Evolutionary conservation across 2,888 invertebrate species (phyloP).

Genomic region (Sthenelais limicola): DNA sequence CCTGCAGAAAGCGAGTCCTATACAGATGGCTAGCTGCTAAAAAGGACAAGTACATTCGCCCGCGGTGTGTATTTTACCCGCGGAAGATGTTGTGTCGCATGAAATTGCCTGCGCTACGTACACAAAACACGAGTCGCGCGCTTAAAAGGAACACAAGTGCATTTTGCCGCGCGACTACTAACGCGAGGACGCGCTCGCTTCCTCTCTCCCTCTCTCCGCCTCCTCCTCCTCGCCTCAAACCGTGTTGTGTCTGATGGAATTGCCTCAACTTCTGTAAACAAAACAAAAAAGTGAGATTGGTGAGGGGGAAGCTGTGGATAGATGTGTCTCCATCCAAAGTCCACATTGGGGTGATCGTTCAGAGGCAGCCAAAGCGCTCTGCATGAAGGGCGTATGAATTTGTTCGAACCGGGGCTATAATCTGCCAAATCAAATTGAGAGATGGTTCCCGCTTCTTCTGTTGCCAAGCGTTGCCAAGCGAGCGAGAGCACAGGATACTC

Average conservation of each 20-base stretch:
- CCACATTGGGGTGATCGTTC: conserved; percentile 13
- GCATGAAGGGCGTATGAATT: conserved; percentile 29
- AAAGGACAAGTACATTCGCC: conserved; percentile 23
- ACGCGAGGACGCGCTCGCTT: not conserved
- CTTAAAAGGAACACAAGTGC: conserved; percentile 18
- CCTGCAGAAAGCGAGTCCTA: conserved; percentile 9
- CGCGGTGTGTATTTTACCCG: conserved; percentile 30
- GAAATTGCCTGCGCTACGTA: conserved; percentile 31
- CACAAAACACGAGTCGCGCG: conserved; percentile 26
- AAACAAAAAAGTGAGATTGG: conserved; percentile 36
- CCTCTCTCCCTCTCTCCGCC: not conserved
- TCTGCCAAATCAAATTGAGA: conserved; percentile 39
- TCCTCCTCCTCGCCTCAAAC: conserved; percentile 6
- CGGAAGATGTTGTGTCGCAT: conserved; percentile 36
- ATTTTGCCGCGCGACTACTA: too few species aligned
- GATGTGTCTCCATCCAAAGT: conserved; percentile 19
- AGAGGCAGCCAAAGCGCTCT: not conserved
- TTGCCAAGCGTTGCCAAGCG: conserved; percentile 37
- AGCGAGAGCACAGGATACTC: conserved; percentile 34
- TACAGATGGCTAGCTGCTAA: conserved; percentile 12
- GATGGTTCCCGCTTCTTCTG: conserved; percentile 29
- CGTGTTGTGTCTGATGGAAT: conserved; percentile 40
- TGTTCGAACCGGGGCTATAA: conserved; percentile 37
- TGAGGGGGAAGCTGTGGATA: conserved; percentile 17
- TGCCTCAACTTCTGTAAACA: conserved; percentile 40